Percentiles rank a stretch among this genome's conserved stretches.
Conservation (phyloP, 2,888 invertebrate genomes). For the Adelognathus sp. region DNA sequence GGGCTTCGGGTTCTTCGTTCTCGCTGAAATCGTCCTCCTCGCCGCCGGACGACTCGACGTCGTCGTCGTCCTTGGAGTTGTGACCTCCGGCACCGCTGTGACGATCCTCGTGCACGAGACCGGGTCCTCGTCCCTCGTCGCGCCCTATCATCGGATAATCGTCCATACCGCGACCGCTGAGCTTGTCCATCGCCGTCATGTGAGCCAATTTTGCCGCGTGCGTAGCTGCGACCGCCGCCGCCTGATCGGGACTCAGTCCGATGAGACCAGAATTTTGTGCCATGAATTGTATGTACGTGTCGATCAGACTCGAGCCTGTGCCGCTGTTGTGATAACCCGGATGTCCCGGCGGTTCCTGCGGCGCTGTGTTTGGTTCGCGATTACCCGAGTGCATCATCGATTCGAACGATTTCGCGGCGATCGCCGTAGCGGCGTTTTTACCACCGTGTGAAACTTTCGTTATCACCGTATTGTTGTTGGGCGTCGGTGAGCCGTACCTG, state of each 20-base stretch:
- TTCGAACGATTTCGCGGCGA: constrained; percentile 87
- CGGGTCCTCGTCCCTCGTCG: constrained; percentile 74
- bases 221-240: constrained; percentile 85
- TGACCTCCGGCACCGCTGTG: constrained; percentile 52
- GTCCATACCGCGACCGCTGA: constrained; percentile 70
- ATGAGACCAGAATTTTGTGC: constrained; percentile 91
- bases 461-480: constrained; percentile 82
- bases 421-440: constrained; percentile 81
- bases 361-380: constrained; percentile 87
- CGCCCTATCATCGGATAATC: constrained; percentile 78
- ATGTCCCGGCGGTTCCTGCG: constrained; percentile 78
- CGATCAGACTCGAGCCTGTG: constrained; percentile 88
- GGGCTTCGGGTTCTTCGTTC: constrained; percentile 76
- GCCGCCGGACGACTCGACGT: constrained; percentile 74
- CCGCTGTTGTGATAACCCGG: constrained; percentile 75
- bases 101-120: constrained; percentile 75
- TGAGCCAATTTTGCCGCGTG: constrained; percentile 91
- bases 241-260: constrained; percentile 86
- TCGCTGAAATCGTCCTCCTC: constrained; percentile 79
- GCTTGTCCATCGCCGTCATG: constrained; percentile 85
- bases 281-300: constrained; percentile 94
- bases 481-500: constrained; percentile 85
- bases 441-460: constrained; percentile 73
- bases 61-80: constrained; percentile 72
- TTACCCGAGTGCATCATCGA: constrained; percentile 84